phyloP scores from a whole-genome alignment of 2,888 invertebrate genomes.

The Atherix ibis region DNA sequence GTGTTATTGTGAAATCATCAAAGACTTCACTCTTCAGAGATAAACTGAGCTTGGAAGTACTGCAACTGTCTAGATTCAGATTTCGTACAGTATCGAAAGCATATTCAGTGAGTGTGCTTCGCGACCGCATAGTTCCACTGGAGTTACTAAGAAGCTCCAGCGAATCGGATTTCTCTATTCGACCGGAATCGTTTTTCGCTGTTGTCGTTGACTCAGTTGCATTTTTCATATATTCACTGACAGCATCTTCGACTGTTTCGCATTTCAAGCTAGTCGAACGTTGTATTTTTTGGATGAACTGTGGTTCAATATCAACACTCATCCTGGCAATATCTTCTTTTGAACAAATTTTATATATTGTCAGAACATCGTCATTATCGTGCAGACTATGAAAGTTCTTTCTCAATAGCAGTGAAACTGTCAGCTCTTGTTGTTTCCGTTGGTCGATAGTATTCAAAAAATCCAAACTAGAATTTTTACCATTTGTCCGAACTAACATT shows the following conservation, averaged over 20 bases:
- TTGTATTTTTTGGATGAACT: conserved; percentile 1
- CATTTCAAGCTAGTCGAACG: conserved; percentile 5
- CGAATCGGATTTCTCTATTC: conserved; percentile 12
- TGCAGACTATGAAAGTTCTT: background rate
- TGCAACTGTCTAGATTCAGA: conserved; percentile 15
- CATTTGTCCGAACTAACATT: conserved; percentile 3
- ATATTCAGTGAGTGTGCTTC: conserved; percentile 15
- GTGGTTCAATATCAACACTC: conserved; percentile 1
- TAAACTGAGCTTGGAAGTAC: conserved; percentile 15
- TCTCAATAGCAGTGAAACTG: too few relatives aligned
- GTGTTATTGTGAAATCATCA: conserved; percentile 15
- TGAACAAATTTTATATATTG: conserved; percentile 14
- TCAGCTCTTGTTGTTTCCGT: background rate
- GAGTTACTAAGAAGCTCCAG: conserved; percentile 13
- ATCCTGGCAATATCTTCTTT: conserved; percentile 11
- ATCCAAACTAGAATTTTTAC: conserved; percentile 4
- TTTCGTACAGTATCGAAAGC: conserved; percentile 15
- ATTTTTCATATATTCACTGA: conserved; percentile 11
- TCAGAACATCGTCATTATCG: conserved; percentile 12
- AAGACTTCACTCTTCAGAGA: conserved; percentile 15
- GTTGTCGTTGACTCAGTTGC: conserved; percentile 6
- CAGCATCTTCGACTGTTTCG: conserved; percentile 7
- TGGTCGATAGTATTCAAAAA: conserved; percentile 1
- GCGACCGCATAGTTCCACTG: conserved; percentile 12
- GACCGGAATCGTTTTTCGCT: conserved; percentile 7